These are phyloP conservation scores for Mionectes macconnelli DNA, from an alignment of 2,113 vertebrate species.

Conservation along the genomic window DNA sequence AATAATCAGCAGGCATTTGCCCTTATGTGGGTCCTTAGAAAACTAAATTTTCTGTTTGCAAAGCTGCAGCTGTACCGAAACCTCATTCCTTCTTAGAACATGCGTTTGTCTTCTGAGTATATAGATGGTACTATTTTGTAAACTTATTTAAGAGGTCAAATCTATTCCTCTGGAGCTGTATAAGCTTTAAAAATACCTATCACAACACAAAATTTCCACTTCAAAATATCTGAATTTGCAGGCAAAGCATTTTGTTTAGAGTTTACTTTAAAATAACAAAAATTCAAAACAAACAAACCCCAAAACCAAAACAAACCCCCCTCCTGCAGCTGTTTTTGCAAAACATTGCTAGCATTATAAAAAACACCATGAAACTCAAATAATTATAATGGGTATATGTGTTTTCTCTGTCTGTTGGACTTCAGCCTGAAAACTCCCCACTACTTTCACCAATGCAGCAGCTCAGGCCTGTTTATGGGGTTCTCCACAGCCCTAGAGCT, in stretches of 20 bases:
- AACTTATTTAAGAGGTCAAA: not conserved
- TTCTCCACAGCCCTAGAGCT: not conserved
- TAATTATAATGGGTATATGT: not conserved
- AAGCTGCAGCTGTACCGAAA: not conserved
- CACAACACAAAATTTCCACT: not conserved
- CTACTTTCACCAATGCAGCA: not conserved
- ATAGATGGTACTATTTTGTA: not conserved
- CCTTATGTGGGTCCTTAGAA: not conserved
- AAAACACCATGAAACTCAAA: not conserved
- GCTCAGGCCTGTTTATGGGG: not conserved
- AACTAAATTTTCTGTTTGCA: not conserved
- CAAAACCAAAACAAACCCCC: not conserved
- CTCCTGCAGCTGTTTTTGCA: not conserved
- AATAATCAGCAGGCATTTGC: not conserved
- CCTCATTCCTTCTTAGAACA: not conserved
- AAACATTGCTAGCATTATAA: not conserved
- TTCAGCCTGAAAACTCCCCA: not conserved
- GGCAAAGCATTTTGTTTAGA: not conserved
- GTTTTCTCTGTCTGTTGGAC: not conserved
- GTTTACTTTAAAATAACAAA: not conserved
- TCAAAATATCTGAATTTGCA: not conserved
- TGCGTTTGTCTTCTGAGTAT: not conserved
- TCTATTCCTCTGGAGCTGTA: not conserved
- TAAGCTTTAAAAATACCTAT: not conserved
- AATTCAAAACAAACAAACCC: not conserved